These are phyloP conservation scores for Drosophila ohnishii DNA, from an alignment of 1,140 invertebrate genomes.

Conservation along the genomic window DNA sequence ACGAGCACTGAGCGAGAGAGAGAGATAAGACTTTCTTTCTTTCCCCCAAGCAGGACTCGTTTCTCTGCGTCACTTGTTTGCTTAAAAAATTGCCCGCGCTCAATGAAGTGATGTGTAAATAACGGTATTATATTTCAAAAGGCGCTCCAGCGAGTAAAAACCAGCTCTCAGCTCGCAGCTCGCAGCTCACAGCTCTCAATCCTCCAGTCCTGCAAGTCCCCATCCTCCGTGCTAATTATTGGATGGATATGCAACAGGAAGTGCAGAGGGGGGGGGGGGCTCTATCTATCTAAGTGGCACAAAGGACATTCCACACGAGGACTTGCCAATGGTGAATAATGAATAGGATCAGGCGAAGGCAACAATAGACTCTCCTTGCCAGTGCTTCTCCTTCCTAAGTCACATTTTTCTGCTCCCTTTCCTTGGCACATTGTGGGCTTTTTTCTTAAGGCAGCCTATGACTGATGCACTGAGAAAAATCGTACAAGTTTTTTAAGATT, in stretches of 20 bases:
- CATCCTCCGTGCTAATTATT: slow-evolving; percentile 55
- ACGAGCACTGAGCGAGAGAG: slow-evolving; percentile 35
- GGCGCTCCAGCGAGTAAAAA: slow-evolving; percentile 33
- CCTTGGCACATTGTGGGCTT: slow-evolving; percentile 8
- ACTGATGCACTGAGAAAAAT: background rate
- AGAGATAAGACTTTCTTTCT: slow-evolving; percentile 23
- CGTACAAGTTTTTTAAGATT: background rate
- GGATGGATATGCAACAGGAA: slow-evolving; percentile 46
- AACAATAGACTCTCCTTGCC: slow-evolving; percentile 20
- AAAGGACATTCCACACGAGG: slow-evolving; percentile 48
- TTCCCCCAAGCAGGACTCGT: slow-evolving; percentile 1
- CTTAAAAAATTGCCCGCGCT: slow-evolving; percentile 50
- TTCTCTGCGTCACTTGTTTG: slow-evolving; percentile 26
- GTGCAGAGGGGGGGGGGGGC: background rate
- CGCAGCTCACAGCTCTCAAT: background rate
- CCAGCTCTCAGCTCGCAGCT: background rate
- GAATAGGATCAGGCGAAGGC: slow-evolving; percentile 32
- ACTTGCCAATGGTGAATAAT: slow-evolving; percentile 54
- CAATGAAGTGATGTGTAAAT: slow-evolving; percentile 72
- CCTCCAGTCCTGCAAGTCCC: background rate
- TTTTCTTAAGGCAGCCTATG: slow-evolving; percentile 20
- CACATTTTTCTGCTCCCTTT: slow-evolving; percentile 20
- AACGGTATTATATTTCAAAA: slow-evolving; percentile 50
- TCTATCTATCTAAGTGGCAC: slow-evolving; percentile 24
- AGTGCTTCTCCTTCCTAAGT: background rate